phyloP scores from a whole-genome alignment of 2,113 vertebrate species.

The Echinops telfairi region DNA sequence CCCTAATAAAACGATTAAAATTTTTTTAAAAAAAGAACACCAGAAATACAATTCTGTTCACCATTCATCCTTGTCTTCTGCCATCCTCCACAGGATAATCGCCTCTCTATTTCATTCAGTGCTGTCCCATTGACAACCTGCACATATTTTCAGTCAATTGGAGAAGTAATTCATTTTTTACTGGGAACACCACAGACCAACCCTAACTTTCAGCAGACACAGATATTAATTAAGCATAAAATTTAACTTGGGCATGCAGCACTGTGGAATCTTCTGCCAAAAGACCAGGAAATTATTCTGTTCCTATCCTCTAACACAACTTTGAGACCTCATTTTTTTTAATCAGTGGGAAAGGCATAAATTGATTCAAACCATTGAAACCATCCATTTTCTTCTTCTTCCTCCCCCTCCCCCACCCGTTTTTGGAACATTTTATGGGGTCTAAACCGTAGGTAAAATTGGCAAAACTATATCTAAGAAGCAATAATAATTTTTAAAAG shows the following conservation, averaged over 20 bases:
- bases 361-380: slow-evolving; percentile 20
- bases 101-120: slow-evolving; percentile 80
- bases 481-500: not conserved
- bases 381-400: not conserved
- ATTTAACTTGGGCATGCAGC: slow-evolving; percentile 73
- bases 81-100: slow-evolving; percentile 81
- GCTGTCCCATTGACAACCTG: slow-evolving; percentile 65
- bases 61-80: slow-evolving; percentile 87
- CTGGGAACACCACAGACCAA: slow-evolving; percentile 72
- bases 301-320: slow-evolving; percentile 20
- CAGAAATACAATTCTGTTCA: slow-evolving; percentile 81
- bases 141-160: slow-evolving; percentile 76
- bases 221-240: slow-evolving; percentile 85
- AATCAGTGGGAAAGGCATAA: not conserved
- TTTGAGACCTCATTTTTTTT: not conserved
- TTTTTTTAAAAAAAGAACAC: no score
- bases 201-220: slow-evolving; percentile 80
- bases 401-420: no score
- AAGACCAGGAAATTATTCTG: not conserved
- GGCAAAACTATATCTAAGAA: not conserved
- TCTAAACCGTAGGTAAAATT: slow-evolving; percentile 17
- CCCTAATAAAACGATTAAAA: no score
- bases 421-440: slow-evolving; percentile 3
- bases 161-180: slow-evolving; percentile 86
- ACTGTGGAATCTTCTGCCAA: slow-evolving; percentile 56